Evolutionary conservation across 1,140 invertebrate genomes (phyloP), one percentile per base, ranked within the genome.

Genomic region (Macrotrachela quadricornifera): DNA sequence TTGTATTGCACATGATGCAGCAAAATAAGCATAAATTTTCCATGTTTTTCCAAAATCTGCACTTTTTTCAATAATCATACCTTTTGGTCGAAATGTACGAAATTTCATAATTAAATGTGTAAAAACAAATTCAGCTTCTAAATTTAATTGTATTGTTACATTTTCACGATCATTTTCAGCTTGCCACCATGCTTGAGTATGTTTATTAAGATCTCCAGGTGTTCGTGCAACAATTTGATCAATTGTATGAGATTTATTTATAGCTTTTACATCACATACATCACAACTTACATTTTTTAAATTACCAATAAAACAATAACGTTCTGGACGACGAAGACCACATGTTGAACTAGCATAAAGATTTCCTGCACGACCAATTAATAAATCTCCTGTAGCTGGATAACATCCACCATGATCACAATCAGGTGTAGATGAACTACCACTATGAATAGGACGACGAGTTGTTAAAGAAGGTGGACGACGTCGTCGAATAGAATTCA

Each of bases 81-180:
- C 85, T 16, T 84, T 82, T n/a, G 88, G 88, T 51, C 87, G 74
- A 70, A 94, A 94, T 1, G 88, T 92, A 66, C 87, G 87, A 63
- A 92, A 94, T 21, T 80, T 83, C 61, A 92, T 88, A 56, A 92
- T 86, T 60, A 94, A 76, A 77, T 94, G 88, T n/a, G 88, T 94
- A 60, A 94, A 86, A 70, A 91, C 86, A 70, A 94, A 94, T 71
- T 94, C 88, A 0, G 86, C 85, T 70, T 91, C 87, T 66, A 95
- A 72, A 67, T 92, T 80, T 50, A 95, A 70, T 66, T 81, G 81
- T 58, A 94, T 80, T 46, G 78, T 80, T 14, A 87, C 85, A 68
- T 86, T 81, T 71, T 88, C 80, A 57, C 79, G 77, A 36, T 87
- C 88, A 69, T 88, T 92, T 71, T 85, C 80, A 12, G 86, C 85